These are phyloP conservation scores for Siphamia tubifer DNA, from an alignment of 2,113 vertebrate species.

Conservation along the genomic window DNA sequence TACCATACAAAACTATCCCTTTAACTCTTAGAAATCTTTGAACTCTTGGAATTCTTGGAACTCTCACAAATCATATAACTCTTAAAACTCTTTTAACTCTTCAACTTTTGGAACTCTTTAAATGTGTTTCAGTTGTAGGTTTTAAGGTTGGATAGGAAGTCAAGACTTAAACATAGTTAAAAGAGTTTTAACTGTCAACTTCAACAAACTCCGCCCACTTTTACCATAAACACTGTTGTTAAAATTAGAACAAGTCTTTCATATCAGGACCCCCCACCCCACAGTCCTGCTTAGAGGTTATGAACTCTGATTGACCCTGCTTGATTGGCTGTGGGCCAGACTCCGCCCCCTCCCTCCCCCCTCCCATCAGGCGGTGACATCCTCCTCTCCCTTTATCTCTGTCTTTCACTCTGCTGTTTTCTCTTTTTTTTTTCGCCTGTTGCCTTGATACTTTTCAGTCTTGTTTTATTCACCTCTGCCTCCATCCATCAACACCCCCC, in stretches of 20 bases:
- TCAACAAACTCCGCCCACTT: too few relatives aligned
- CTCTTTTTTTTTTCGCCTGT: conserved; percentile 39
- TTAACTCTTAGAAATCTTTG: too few relatives aligned
- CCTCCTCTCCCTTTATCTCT: conserved; percentile 56
- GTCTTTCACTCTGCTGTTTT: conserved; percentile 43
- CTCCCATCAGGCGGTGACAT: conserved; percentile 71
- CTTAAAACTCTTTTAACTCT: too few relatives aligned
- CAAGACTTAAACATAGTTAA: too few relatives aligned
- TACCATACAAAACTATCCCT: too few relatives aligned
- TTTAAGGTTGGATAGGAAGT: too few relatives aligned
- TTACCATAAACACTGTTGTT: too few relatives aligned
- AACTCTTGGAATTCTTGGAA: too few relatives aligned
- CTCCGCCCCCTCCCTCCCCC: conserved; percentile 82
- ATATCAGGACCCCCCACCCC: not conserved
- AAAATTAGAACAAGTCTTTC: not conserved
- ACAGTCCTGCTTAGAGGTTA: conserved; percentile 95
- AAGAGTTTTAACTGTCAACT: too few relatives aligned
- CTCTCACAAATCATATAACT: too few relatives aligned
- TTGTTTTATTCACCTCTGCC: conserved; percentile 63
- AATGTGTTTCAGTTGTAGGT: too few relatives aligned
- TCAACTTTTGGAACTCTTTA: too few relatives aligned
- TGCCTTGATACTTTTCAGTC: conserved; percentile 58
- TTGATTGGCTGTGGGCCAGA: conserved; percentile 90
- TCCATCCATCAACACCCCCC: conserved; percentile 66
- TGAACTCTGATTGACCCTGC: conserved; percentile 96